Evolutionary conservation across 2,888 invertebrate species (phyloP), one percentile per base, ranked within the genome.

Genomic region (Microplitis deprimator): DNA sequence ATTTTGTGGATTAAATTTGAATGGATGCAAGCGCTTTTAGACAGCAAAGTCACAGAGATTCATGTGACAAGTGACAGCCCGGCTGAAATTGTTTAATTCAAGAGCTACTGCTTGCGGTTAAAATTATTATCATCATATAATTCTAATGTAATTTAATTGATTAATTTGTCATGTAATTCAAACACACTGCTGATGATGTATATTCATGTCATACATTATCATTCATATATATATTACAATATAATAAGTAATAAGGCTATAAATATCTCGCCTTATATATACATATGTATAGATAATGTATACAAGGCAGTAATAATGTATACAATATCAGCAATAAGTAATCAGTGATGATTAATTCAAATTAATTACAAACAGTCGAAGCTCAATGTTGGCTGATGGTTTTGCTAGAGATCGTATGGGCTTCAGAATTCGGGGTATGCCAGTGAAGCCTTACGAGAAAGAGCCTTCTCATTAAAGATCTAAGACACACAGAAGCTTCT

Each of bases 21-120:
- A 50, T 50, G 50, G 50, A 50, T 50, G 50, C 50, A 50, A 50
- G 50, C 50, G 50, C 50, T 50, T 50, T 50, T 50, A 50, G 50
- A 50, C 50, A 50, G 50, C 50, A 8, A 50, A 50, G 50, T 50
- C 50, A 50, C 50, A 50, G 13, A 50, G 50, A 50, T 50, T 50
- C 50, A 50, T 50, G 13, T 50, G 50, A 50, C 50, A 50, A 50
- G 50, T 50, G 50, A 50, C 50, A 50, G 50, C 50, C 5, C 50
- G 50, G 50, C 10, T 50, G 50, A 13, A 50, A 50, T 50, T 50
- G 50, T 50, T 50, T 3, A 13, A 50, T 50, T 50, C 50, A 50
- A 50, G 50, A 50, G 50, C 50, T 50, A 50, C 50, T 50, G 50
- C 50, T 50, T 50, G 50, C 50, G 50, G 50, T 50, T 50, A 50